Evolutionary conservation across 2,797 vertebrate genomes (phyloP), one percentile per base, ranked within the genome.

Genomic region (Typhlichthys eigenmanni): DNA sequence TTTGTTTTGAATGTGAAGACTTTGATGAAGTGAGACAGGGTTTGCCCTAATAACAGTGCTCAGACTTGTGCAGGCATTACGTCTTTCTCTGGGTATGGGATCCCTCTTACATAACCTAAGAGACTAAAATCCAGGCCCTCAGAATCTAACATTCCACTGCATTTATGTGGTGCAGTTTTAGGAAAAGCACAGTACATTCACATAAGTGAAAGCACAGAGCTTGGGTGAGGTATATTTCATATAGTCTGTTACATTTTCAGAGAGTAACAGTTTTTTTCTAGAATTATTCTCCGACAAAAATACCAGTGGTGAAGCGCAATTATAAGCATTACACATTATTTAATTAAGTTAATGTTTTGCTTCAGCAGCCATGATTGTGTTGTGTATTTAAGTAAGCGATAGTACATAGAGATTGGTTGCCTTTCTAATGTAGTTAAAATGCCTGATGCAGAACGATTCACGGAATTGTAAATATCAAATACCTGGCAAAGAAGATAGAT

Each of bases 21-120:
- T 60, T 68, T 88, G 81, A 92, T 86, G 75, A 79, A 76, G 73
- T 78, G 63, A 82, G 87, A 80, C 84, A 79, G 77, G 72, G 78
- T 82, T 80, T 79, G 53, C 75, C 82, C 73, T 79, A 83, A 76
- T 69, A 79, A 68, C 80, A 77, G 77, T 58, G 34, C 74, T 79
- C 60, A 60, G 80, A 57, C 79, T 82, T 85, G 80, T 78, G 81
- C 62, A 69, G 75, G 80, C 80, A 87, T 91, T 86, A 90, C 89
- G 73, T 88, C 76, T 78, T 75, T 47, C 73, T 76, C 46, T 68
- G 76, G 78, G 76, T 70, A 85, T 81, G 79, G 77, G 71, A 74
- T 79, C 80, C 72, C 62, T 85, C 80, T 92, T 92, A 90, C 88
- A 81, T 86, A 93, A 92, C 76, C 46, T 48, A 52, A 68, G 71